Percentiles rank a stretch among this genome's conserved stretches.
Evolutionary conservation across 2,888 invertebrate species (phyloP).

Genomic region (Andrena fulva): DNA sequence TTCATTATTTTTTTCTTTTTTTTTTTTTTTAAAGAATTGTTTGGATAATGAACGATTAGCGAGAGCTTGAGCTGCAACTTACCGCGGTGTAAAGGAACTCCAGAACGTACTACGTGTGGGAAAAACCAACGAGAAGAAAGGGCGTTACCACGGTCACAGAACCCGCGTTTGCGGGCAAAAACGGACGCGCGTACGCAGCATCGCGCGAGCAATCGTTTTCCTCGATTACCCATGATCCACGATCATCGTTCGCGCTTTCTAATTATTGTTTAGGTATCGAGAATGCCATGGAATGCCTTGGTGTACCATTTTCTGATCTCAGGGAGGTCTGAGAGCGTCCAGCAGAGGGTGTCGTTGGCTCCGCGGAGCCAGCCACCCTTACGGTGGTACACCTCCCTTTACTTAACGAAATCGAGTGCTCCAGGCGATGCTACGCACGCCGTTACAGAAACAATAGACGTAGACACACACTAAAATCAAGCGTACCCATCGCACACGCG

Average conservation of each 20-base stretch:
- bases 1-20: constrained; percentile 22
- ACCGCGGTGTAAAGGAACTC: constrained; percentile 99
- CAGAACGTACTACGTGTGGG: constrained; percentile 96
- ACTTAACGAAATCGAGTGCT: constrained; percentile 67
- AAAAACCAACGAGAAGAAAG: constrained; percentile 85
- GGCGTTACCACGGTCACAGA: constrained; percentile 85
- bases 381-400: not conserved
- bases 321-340: not conserved
- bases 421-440: constrained; percentile 81
- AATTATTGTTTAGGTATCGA: no score
- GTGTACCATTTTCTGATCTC: no score
- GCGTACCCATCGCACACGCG: constrained; percentile 79
- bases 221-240: no score
- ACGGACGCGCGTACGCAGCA: constrained; percentile 73
- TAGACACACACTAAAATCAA: constrained; percentile 84
- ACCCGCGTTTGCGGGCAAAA: constrained; percentile 80
- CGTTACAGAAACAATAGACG: constrained; percentile 85
- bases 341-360: constrained; percentile 1
- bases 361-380: constrained; percentile 11
- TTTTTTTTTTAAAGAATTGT: constrained; percentile 29
- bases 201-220: constrained; percentile 67
- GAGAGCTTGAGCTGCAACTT: constrained; percentile 90
- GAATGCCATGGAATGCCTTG: no score
- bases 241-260: no score
- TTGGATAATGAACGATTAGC: constrained; percentile 82